phyloP scores from a whole-genome alignment of 2,797 vertebrate genomes.

The Gymnodraco acuticeps region DNA sequence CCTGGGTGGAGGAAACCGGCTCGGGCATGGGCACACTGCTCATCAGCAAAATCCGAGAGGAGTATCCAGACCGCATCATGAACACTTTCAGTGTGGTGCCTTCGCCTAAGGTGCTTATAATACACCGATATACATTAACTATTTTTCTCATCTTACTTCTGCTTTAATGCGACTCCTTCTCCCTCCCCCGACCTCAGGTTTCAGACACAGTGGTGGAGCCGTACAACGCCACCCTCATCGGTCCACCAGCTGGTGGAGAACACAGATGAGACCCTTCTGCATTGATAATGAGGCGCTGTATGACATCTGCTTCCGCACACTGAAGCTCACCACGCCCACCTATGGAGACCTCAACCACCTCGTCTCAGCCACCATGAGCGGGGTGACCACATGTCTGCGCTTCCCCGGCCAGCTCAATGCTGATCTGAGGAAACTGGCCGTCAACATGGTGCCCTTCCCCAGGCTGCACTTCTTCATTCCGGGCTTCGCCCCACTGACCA shows the following conservation, averaged over 20 bases:
- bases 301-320: conserved; percentile 96
- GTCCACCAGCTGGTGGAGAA: conserved; percentile 96
- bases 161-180: background rate
- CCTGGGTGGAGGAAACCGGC: conserved; percentile 90
- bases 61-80: conserved; percentile 95
- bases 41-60: conserved; percentile 94
- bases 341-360: conserved; percentile 92
- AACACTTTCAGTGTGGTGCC: conserved; percentile 94
- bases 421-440: conserved; percentile 91
- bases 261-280: conserved; percentile 95
- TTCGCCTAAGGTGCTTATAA: conserved; percentile 87
- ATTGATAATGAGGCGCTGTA: conserved; percentile 96
- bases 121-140: background rate
- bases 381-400: conserved; percentile 92
- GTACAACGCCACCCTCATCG: conserved; percentile 93
- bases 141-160: accelerated
- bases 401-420: conserved; percentile 93
- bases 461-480: conserved; percentile 93
- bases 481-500: conserved; percentile 88
- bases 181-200: conserved; percentile 73
- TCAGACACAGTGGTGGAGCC: conserved; percentile 95
- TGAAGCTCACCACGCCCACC: conserved; percentile 89
- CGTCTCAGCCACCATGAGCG: conserved; percentile 93
- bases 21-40: conserved; percentile 94
- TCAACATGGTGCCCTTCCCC: conserved; percentile 95